Evolutionary conservation across 2,113 vertebrate species (phyloP).

Genomic region (Dromaius novaehollandiae): DNA sequence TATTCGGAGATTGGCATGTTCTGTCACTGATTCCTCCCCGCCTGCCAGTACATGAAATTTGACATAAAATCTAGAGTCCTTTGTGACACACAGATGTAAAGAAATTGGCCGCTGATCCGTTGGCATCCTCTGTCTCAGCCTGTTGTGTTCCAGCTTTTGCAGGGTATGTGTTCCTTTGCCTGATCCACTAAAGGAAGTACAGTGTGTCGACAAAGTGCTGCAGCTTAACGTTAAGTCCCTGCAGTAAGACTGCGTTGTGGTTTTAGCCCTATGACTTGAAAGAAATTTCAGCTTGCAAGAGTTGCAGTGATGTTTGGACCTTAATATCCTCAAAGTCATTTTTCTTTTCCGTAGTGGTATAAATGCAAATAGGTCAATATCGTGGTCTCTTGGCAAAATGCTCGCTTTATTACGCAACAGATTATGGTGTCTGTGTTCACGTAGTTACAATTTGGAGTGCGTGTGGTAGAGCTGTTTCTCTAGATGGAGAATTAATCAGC

Average conservation of each 20-base stretch:
- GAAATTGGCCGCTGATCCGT: fast-evolving
- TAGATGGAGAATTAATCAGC: not conserved
- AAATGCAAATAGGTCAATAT: not conserved
- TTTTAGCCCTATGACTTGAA: not conserved
- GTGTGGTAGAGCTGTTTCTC: not conserved
- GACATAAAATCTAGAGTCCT: not conserved
- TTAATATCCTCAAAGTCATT: not conserved
- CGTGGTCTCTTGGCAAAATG: not conserved
- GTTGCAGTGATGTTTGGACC: not conserved
- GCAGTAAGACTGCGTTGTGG: not conserved
- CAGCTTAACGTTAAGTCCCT: not conserved
- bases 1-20: not conserved
- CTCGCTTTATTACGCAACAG: not conserved
- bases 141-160: not conserved
- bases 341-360: not conserved
- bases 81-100: not conserved
- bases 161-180: not conserved
- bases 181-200: fast-evolving
- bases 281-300: not conserved
- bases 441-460: not conserved
- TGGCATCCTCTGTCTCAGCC: not conserved
- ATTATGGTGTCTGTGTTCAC: not conserved
- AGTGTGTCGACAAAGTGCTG: not conserved
- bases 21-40: not conserved
- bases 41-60: not conserved